Evolutionary conservation across 2,797 vertebrate genomes (phyloP), one percentile per base, ranked within the genome.

Genomic region (Sebastes cheni): DNA sequence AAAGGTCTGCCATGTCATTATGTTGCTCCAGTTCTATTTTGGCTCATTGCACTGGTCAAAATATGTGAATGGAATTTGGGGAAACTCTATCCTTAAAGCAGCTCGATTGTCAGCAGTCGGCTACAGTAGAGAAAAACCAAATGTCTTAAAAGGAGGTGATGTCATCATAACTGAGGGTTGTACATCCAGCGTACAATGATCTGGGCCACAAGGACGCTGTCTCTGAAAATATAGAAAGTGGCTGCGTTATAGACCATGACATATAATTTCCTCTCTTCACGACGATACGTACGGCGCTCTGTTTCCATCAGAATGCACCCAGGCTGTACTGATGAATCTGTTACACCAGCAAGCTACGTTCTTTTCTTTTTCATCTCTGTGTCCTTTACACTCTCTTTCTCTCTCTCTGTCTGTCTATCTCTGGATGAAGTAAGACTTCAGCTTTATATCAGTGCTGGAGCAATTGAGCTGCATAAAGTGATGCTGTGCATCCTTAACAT

Each of bases 211-310:
- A 88, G 90, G 84, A 93, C 82, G 73, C 79, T 54, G 79, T 89
- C 88, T 88, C 78, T 69, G 73, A 88, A 89, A 91, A 89, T 89
- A 83, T 87, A 89, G 89, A 67, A 87, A 89, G 88, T 73, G 61
- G 36, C 67, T 70, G 83, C 72, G 92, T 94, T 91, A 92, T 93
- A 86, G 91, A 88, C 79, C 87, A 72, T 92, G 93, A 89, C 93
- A 92, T 88, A 91, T 91, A 55, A 91, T 92, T 92, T 92, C 91
- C 90, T 87, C 73, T 88, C 68, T 74, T 87, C 69, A 82, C 83
- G 89, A 67, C 52, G 66, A 90, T 87, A 73, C 67, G 68, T 75
- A 77, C 54, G 77, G 79, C 64, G 67, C 88, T 84, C 76, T 61
- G 82, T 88, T 92, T 89, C 90, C 85, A 88, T 90, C 91, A 88